Evolutionary conservation across 2,113 vertebrate genomes (phyloP).

Genomic region (Dermatemys mawii): DNA sequence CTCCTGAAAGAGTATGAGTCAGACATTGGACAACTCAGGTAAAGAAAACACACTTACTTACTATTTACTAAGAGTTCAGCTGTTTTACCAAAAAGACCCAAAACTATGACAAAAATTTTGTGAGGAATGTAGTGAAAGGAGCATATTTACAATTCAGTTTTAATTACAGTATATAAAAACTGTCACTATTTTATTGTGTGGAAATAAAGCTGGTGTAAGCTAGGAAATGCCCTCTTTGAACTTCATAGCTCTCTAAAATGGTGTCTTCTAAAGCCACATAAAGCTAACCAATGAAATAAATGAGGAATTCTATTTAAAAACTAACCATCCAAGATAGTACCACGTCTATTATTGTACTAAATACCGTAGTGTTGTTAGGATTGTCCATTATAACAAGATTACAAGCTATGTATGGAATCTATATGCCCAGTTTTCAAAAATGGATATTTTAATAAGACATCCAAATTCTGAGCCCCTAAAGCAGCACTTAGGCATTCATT

Average conservation of each 20-base stretch:
- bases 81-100: background rate
- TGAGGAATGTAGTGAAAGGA: fast-evolving
- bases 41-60: background rate
- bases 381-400: too few species aligned
- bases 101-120: too few species aligned
- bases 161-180: fast-evolving
- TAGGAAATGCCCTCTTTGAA: background rate
- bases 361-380: background rate
- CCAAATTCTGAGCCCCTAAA: background rate
- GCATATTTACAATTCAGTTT: background rate
- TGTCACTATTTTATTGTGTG: fast-evolving
- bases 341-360: fast-evolving
- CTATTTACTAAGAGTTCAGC: fast-evolving
- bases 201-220: background rate
- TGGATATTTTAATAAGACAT: background rate
- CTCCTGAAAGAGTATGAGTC: slow-evolving; percentile 66
- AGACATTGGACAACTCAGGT: slow-evolving; percentile 79
- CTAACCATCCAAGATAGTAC: fast-evolving
- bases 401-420: background rate
- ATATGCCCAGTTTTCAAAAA: background rate
- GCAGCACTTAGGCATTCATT: background rate
- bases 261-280: fast-evolving
- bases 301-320: fast-evolving
- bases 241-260: fast-evolving
- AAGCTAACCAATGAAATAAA: fast-evolving